A percentile compares a stretch with the other conserved stretches of the same genome.
Conservation (phyloP, 2,888 invertebrate genomes). For the Ommatoiulus sabulosus region DNA sequence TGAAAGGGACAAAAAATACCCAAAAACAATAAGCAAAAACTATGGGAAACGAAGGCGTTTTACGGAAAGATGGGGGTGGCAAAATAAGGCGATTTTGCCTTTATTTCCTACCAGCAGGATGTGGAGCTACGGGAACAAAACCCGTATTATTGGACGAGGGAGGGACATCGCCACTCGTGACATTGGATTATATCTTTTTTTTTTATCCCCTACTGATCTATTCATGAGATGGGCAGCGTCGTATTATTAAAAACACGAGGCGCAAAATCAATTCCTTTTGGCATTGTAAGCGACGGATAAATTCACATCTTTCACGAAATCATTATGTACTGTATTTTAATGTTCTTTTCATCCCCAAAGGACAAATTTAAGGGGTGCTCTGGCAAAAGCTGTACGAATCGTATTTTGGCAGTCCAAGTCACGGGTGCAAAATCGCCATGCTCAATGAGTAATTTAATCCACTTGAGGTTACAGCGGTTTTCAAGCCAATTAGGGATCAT, state of each 20-base stretch:
- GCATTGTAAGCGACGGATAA: neutral
- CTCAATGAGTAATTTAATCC: too few relatives aligned
- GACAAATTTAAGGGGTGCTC: too few relatives aligned
- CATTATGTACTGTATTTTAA: neutral
- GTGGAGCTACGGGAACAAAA: neutral
- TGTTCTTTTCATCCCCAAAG: neutral
- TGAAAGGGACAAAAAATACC: neutral
- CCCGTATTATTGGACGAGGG: neutral
- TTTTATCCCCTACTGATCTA: conserved; percentile 32
- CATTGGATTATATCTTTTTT: conserved; percentile 32
- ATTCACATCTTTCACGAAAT: neutral
- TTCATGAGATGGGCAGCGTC: neutral
- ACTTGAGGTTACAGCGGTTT: too few relatives aligned
- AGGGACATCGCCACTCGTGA: neutral
- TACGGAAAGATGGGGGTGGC: conserved; percentile 1
- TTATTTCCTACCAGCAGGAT: conserved; percentile 22
- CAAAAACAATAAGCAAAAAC: neutral
- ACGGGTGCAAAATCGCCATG: too few relatives aligned
- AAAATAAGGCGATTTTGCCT: conserved; percentile 5
- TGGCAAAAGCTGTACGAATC: too few relatives aligned
- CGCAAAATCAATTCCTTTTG: neutral
- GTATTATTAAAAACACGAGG: neutral
- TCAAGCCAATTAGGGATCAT: too few relatives aligned
- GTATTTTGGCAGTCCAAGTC: too few relatives aligned
- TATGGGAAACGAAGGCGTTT: neutral